Evolutionary conservation across 64 coral and sea anemone genomes (phyloP).

Genomic region (Acropora tenuis): DNA sequence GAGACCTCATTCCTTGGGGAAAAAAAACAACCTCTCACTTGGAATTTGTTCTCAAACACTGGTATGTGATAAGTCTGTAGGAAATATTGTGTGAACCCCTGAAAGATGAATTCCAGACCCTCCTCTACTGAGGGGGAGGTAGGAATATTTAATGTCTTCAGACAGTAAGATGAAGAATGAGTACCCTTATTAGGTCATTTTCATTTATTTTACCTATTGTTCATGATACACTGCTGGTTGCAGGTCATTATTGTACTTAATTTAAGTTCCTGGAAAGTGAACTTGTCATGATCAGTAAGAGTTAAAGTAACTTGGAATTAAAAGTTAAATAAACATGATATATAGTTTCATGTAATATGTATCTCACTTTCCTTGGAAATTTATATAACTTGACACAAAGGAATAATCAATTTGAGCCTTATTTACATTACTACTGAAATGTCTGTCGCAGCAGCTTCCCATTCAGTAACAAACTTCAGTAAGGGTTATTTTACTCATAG

Average conservation of each 20-base stretch:
- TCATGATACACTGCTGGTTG: constrained; percentile 9
- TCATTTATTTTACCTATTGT: not conserved
- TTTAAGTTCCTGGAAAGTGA: not conserved
- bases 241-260: not conserved
- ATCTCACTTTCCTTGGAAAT: not conserved
- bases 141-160: constrained; percentile 2
- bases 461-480: not conserved
- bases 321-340: not conserved
- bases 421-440: not conserved
- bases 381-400: not conserved
- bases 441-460: not conserved
- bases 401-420: not conserved
- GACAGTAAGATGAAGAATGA: not conserved
- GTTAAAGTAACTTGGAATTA: not conserved
- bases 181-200: not conserved
- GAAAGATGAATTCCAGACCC: not conserved
- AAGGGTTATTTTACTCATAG: not conserved
- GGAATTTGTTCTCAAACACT: not conserved
- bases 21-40: not conserved
- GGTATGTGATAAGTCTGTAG: not conserved
- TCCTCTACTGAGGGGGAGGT: constrained; percentile 5
- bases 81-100: not conserved
- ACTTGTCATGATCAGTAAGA: not conserved
- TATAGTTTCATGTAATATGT: not conserved
- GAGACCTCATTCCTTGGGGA: not conserved